Conservation (phyloP, 2,797 vertebrate species). For the Monodelphis domestica region DNA sequence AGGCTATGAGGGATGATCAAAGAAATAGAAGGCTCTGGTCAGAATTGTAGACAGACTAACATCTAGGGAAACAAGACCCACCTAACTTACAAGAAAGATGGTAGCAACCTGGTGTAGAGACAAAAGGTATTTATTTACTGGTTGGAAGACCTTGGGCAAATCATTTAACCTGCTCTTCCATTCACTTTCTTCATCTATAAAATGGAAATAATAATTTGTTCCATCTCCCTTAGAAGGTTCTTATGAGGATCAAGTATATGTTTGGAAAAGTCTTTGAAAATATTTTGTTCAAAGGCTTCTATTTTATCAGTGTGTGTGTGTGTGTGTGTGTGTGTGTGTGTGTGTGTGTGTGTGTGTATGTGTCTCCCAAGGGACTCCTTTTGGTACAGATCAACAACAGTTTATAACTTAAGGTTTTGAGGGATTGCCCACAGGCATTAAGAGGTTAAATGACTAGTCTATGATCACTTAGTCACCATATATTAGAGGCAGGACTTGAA, state of each 20-base stretch:
- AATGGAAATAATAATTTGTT: neutral
- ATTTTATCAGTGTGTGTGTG: neutral
- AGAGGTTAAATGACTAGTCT: neutral
- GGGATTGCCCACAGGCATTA: neutral
- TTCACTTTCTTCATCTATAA: neutral
- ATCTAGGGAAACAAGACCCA: neutral
- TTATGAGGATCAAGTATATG: neutral
- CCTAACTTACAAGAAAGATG: neutral
- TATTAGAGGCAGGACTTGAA: neutral
- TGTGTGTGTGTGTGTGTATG: neutral
- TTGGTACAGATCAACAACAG: neutral
- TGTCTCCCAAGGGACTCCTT: neutral
- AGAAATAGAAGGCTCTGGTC: neutral
- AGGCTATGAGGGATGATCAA: neutral
- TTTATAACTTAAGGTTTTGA: neutral
- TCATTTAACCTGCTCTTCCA: neutral
- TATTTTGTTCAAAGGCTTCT: neutral
- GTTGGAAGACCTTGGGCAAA: neutral
- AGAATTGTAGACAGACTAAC: neutral
- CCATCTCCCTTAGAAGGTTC: neutral
- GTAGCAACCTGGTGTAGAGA: neutral
- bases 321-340: neutral
- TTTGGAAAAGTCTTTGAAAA: neutral
- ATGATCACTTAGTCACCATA: neutral
- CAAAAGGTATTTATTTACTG: neutral